Evolutionary conservation across 1,140 invertebrate genomes (phyloP).

Genomic region (Xylocopa sonorina): DNA sequence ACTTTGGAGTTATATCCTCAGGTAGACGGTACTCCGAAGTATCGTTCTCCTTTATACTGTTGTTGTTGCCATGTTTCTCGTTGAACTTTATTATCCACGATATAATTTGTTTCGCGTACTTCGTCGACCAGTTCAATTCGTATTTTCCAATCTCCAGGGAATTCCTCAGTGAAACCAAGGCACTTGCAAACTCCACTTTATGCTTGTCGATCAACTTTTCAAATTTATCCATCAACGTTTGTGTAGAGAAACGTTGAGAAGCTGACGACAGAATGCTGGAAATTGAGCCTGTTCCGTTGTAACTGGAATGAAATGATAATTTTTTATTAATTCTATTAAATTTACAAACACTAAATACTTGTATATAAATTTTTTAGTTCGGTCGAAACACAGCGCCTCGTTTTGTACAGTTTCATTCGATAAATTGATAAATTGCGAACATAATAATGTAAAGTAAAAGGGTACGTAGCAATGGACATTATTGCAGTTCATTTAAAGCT

Average conservation of each 20-base stretch:
- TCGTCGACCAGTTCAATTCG: constrained; percentile 60
- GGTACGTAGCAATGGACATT: too few species aligned
- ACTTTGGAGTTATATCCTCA: constrained; percentile 51
- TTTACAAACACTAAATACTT: too few species aligned
- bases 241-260: constrained; percentile 62
- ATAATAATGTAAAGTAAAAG: too few species aligned
- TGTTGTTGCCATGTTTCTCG: background rate
- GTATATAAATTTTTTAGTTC: too few species aligned
- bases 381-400: too few species aligned
- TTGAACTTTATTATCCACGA: background rate
- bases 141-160: constrained; percentile 59
- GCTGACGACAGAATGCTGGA: constrained; percentile 56
- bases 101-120: constrained; percentile 29
- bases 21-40: constrained; percentile 68
- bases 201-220: constrained; percentile 52
- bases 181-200: constrained; percentile 1
- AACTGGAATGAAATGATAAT: constrained; percentile 59
- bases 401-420: too few species aligned
- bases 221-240: constrained; percentile 51
- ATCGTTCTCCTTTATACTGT: too few species aligned
- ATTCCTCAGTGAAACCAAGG: constrained; percentile 31
- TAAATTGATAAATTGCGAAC: too few species aligned
- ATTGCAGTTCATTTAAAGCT: too few species aligned
- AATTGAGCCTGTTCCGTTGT: constrained; percentile 47
- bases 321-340: background rate